Evolutionary conservation across 1,140 invertebrate species (phyloP).

Genomic region (Phymastichus coffea): DNA sequence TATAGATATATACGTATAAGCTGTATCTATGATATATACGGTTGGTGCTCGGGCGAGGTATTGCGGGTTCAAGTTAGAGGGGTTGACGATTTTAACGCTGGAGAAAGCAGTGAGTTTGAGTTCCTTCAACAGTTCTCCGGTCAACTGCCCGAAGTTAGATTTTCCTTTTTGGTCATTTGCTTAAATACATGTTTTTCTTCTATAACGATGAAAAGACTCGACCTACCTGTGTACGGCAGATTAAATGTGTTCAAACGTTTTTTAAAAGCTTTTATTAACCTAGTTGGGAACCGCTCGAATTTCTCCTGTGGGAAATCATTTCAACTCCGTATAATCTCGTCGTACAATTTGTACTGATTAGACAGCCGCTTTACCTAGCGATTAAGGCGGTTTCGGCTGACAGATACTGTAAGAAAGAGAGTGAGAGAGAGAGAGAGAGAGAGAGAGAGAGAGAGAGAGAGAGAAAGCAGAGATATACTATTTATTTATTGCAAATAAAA

Average conservation of each 20-base stretch:
- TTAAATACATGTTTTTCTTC: not conserved
- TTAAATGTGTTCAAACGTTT: not conserved
- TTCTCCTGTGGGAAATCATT: slow-evolving; percentile 21
- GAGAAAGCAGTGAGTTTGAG: slow-evolving; percentile 9
- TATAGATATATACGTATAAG: slow-evolving; percentile 6
- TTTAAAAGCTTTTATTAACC: not conserved
- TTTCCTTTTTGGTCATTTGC: slow-evolving; percentile 1
- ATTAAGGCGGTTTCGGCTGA: slow-evolving; percentile 1
- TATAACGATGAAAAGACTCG: too few relatives aligned
- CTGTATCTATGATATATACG: too few relatives aligned
- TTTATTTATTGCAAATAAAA: slow-evolving; percentile 52
- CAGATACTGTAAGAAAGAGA: not conserved
- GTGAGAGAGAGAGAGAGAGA: not conserved
- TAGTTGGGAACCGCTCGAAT: not conserved
- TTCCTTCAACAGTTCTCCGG: not conserved
- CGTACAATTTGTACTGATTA: slow-evolving; percentile 46
- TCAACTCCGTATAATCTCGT: slow-evolving; percentile 28
- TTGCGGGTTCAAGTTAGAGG: slow-evolving; percentile 9
- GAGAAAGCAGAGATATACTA: slow-evolving; percentile 40
- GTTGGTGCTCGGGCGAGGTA: slow-evolving; percentile 14
- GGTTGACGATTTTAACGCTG: slow-evolving; percentile 16
- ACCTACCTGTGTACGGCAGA: too few relatives aligned
- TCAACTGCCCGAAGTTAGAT: not conserved
- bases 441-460: slow-evolving; percentile 17
- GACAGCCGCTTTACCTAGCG: slow-evolving; percentile 42